phyloP scores from a whole-genome alignment of 2,888 invertebrate genomes.

The Ptilodon capucinus region DNA sequence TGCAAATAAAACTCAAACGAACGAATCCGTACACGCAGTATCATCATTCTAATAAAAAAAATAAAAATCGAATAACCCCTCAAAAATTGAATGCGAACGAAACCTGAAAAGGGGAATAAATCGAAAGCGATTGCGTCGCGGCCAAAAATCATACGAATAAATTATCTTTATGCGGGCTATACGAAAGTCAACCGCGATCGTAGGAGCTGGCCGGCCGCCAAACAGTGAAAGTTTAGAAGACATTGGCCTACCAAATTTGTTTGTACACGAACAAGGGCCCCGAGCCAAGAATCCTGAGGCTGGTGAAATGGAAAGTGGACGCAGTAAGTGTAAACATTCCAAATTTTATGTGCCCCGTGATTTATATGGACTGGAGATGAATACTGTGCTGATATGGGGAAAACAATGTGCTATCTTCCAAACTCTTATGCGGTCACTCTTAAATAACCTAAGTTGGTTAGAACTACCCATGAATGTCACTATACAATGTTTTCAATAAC shows the following conservation, averaged over 20 bases:
- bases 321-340: constrained; percentile 59
- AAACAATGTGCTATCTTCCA: constrained; percentile 20
- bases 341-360: constrained; percentile 50
- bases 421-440: too few species aligned
- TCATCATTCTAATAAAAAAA: constrained; percentile 20
- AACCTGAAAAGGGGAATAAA: constrained; percentile 36
- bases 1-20: constrained; percentile 9
- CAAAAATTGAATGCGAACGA: constrained; percentile 37
- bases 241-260: constrained; percentile 74
- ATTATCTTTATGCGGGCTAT: constrained; percentile 67
- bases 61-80: constrained; percentile 29
- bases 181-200: constrained; percentile 65
- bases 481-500: too few species aligned
- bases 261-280: constrained; percentile 57
- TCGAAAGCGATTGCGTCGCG: constrained; percentile 38
- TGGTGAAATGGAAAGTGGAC: constrained; percentile 65
- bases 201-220: constrained; percentile 68
- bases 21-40: constrained; percentile 3
- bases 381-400: constrained; percentile 15
- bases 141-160: constrained; percentile 60
- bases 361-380: constrained; percentile 23
- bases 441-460: too few species aligned
- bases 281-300: constrained; percentile 56
- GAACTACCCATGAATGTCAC: too few species aligned
- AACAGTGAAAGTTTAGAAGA: constrained; percentile 74